A percentile compares a stretch with the other conserved stretches of the same genome.
phyloP scores from a whole-genome alignment of 2,113 vertebrate genomes.

The Bubo bubo region DNA sequence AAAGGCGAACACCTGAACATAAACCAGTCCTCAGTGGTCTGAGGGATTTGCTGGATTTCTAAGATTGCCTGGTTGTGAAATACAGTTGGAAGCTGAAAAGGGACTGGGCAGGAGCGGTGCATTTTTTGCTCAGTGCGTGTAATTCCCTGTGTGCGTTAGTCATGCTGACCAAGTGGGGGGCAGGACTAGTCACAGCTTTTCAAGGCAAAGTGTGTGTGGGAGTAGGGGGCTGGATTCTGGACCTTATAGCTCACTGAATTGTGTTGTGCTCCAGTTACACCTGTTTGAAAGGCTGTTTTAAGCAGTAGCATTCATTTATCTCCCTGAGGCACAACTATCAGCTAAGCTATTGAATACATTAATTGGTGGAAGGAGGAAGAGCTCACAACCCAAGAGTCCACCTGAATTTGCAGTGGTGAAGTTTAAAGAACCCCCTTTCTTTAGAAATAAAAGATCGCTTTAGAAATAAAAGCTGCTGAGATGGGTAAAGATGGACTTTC shows the following conservation, averaged over 20 bases:
- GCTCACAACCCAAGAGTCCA: neutral
- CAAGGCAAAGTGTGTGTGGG: neutral
- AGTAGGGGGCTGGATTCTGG: neutral
- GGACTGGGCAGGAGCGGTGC: neutral
- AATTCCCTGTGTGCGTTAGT: neutral
- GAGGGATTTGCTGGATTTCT: neutral
- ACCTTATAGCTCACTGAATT: neutral
- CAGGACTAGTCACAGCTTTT: conserved; percentile 3
- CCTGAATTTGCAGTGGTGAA: neutral
- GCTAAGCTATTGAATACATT: neutral
- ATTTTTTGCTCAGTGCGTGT: neutral
- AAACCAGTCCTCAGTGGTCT: accelerated
- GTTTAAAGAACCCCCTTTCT: neutral
- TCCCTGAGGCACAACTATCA: neutral
- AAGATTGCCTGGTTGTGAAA: neutral
- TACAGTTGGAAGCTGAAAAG: neutral
- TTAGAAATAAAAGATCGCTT: neutral
- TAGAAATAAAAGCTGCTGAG: neutral
- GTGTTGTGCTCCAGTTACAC: neutral
- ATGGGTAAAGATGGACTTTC: neutral
- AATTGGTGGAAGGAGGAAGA: neutral
- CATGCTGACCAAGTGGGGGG: neutral
- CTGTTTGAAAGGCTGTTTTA: neutral
- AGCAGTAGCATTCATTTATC: neutral
- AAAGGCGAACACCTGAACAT: neutral